Evolutionary conservation across 2,113 vertebrate species (phyloP).

Genomic region (Pedionomus torquatus): DNA sequence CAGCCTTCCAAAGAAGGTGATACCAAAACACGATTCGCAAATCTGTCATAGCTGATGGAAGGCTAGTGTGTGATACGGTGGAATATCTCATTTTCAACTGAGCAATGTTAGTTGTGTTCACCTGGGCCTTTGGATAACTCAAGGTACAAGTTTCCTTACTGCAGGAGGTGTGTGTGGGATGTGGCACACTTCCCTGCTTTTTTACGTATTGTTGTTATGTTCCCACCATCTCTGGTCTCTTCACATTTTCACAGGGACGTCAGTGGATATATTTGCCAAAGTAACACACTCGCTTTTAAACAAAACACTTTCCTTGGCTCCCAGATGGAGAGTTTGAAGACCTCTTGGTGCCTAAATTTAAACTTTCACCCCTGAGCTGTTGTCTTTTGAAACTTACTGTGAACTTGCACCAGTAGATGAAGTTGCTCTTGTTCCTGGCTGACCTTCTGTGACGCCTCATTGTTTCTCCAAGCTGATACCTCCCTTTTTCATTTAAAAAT

Average conservation of each 20-base stretch:
- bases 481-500: no score
- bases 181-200: not conserved
- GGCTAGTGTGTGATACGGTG: accelerated
- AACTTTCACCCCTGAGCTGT: not conserved
- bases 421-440: accelerated
- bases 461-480: not conserved
- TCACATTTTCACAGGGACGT: not conserved
- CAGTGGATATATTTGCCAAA: not conserved
- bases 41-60: not conserved
- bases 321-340: not conserved
- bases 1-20: not conserved
- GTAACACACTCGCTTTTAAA: not conserved
- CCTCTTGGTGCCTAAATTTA: not conserved
- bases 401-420: not conserved
- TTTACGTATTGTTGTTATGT: not conserved
- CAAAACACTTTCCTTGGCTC: not conserved
- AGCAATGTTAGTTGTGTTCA: not conserved
- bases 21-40: not conserved
- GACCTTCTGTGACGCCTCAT: not conserved
- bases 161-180: not conserved
- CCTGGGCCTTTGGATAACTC: not conserved
- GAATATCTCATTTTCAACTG: not conserved
- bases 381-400: not conserved
- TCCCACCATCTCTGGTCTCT: not conserved
- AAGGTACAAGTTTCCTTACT: not conserved